Evolutionary conservation across 2,888 invertebrate species (phyloP).

Genomic region (Mongoloraphidia duomilia): DNA sequence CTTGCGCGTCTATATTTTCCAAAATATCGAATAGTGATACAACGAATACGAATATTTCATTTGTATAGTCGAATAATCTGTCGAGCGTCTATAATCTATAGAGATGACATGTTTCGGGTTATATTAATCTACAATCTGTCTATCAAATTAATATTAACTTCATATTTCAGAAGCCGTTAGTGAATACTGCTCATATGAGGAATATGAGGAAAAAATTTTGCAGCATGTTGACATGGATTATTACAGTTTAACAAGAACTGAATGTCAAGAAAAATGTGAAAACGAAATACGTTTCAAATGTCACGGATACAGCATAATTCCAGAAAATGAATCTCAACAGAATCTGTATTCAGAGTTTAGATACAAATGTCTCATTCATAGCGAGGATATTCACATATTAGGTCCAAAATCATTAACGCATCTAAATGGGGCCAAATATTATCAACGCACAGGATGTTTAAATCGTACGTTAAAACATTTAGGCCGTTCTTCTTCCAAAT

Average conservation of each 20-base stretch:
- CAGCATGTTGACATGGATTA: conserved; percentile 43
- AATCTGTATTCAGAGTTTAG: conserved; percentile 19
- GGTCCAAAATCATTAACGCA: conserved; percentile 55
- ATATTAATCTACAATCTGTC: too few species aligned
- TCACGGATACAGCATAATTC: conserved; percentile 46
- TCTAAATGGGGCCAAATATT: conserved; percentile 49
- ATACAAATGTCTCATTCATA: conserved; percentile 52
- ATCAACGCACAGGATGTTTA: conserved; percentile 67
- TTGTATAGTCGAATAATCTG: too few species aligned
- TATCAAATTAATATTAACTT: too few species aligned
- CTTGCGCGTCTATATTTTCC: too few species aligned
- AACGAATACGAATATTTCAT: too few species aligned
- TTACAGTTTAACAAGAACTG: conserved; percentile 35
- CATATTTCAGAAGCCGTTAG: conserved; percentile 32
- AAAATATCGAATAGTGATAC: too few species aligned
- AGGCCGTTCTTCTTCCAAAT: neutral
- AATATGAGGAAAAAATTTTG: conserved; percentile 54
- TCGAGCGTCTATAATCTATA: too few species aligned
- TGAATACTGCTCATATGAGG: conserved; percentile 62
- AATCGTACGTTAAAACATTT: conserved; percentile 46
- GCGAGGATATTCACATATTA: conserved; percentile 66
- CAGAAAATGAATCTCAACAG: conserved; percentile 17
- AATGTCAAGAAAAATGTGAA: conserved; percentile 45
- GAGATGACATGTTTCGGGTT: too few species aligned
- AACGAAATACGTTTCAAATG: conserved; percentile 50